Evolutionary conservation across 1,140 invertebrate genomes (phyloP), one percentile per base, ranked within the genome.

Genomic region (Spodoptera frugiperda): DNA sequence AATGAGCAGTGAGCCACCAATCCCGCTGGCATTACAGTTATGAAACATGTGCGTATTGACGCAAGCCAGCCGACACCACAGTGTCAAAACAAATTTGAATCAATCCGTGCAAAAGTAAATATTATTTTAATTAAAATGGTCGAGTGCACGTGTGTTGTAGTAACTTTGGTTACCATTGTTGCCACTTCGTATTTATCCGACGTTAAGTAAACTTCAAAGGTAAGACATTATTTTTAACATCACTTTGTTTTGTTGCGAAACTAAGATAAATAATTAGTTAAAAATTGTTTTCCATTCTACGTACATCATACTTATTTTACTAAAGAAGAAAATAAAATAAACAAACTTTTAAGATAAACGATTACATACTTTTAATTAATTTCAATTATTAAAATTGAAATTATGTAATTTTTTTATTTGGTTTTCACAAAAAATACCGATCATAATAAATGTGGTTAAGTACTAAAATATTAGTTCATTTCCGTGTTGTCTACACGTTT

Each of bases 151-250:
- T 39, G 25, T 63, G 25, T 63, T 15, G 21, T 53, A 65, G 59
- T 44, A 54, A 53, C 57, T 54, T 75, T 59, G 65, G 17, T 65
- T 44, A 3, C 48, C 33, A 44, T 54, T 30, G 33, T 65, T 44
- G 48, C 30, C 46, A 49, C 19, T 57, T 39, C 9, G 46, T 61
- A n/a, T 61, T 48, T 49, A 59, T 44, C 17, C 51, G 71, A 49
- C 55, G 21, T 19, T 49, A 72, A 71, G 53, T 55, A 10, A 54
- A 71, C 53, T 51, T 39, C 4, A 14, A 73, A 74, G 71, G 71
- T 74, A 61, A 74, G 71, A 57, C 59, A 17, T 3, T 8, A n/a
- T 19, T n/a, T n/a, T 46, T 63, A 11, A 63, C 59, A 44, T 39
- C 14, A 59, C 9, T 39, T 39, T 39, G 33, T 39, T 39, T 39